Evolutionary conservation across 2,888 invertebrate species (phyloP), one percentile per base, ranked within the genome.

Genomic region (Dynastes grantii): DNA sequence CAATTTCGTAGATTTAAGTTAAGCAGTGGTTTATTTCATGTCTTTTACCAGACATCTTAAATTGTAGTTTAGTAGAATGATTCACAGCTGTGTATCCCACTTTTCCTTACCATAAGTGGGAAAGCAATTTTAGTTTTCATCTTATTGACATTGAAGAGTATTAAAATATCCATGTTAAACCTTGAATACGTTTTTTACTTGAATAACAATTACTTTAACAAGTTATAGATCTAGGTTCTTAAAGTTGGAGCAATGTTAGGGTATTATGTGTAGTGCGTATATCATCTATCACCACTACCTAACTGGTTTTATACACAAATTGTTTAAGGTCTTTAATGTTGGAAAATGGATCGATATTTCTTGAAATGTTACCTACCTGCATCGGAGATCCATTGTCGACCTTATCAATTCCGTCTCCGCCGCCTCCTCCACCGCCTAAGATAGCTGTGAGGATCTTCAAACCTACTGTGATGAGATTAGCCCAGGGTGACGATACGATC

Each of bases 351-450:
- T 37, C 37, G 37, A 37, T 37, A 37, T 45, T 45, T 45, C 1
- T 45, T 45, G 8, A 45, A 45, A 45, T 9, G 45, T 9, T 29
- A 51, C 8, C 11, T 79, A 96, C 96, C 95, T 96, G 96, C 94
- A 96, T 95, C 80, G 96, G 96, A 22, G 94, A 94, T 85, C 94
- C 95, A 87, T 96, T 95, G 90, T 97, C 97, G 78, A 96, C 95
- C 90, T 97, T 97, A 88, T 97, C 97, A 88, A 96, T 96, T 78
- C 95, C 95, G 86, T 96, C 96, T 84, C 92, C 90, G 68, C 89
- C 92, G 65, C 93, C 92, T 51, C 92, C 93, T 32, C 92, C 92
- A 51, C 94, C 94, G 79, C 95, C 95, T 73, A 96, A 95, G 78
- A 97, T 90, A 83, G 97, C 91, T 40, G 96, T 95, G 81, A 97